Percentiles rank a stretch among this genome's conserved stretches.
Conservation (phyloP, 1,140 invertebrate species). For the Pinna nobilis region DNA sequence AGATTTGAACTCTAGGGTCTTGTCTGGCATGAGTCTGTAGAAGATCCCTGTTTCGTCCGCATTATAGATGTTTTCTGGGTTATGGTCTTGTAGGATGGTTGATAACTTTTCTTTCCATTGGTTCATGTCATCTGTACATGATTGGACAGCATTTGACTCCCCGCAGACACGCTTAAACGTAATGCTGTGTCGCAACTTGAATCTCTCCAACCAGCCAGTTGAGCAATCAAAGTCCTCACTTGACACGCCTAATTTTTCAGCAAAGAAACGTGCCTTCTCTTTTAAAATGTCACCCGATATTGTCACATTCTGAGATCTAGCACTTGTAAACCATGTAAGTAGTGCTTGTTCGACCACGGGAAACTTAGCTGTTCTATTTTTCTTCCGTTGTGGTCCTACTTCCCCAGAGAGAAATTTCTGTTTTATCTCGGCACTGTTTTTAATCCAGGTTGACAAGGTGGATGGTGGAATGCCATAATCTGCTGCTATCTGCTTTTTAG, state of each 20-base stretch:
- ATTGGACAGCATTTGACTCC: conserved; percentile 6
- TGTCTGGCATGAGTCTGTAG: conserved; percentile 39
- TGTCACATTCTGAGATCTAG: conserved; percentile 13
- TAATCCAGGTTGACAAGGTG: conserved; percentile 32
- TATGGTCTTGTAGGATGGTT: conserved; percentile 10
- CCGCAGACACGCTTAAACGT: conserved; percentile 19
- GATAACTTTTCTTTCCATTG: neutral
- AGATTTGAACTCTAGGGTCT: conserved; percentile 38
- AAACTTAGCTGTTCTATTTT: conserved; percentile 3
- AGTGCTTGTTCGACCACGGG: conserved; percentile 25
- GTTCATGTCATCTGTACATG: neutral
- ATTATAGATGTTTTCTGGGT: conserved; percentile 39
- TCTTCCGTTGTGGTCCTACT: conserved; percentile 9
- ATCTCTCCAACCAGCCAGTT: conserved; percentile 19
- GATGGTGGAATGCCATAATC: conserved; percentile 7
- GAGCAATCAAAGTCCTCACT: conserved; percentile 19
- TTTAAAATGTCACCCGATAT: conserved; percentile 17
- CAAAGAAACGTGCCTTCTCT: conserved; percentile 23
- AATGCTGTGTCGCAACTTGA: conserved; percentile 26
- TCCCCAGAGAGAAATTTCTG: conserved; percentile 3
- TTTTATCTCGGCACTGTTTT: conserved; percentile 20
- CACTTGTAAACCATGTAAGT: conserved; percentile 32
- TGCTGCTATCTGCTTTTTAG: conserved; percentile 26
- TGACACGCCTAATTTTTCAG: neutral
- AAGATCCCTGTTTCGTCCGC: conserved; percentile 51